phyloP scores from a whole-genome alignment of 2,888 invertebrate species.

The Cerceris ruficornis region DNA sequence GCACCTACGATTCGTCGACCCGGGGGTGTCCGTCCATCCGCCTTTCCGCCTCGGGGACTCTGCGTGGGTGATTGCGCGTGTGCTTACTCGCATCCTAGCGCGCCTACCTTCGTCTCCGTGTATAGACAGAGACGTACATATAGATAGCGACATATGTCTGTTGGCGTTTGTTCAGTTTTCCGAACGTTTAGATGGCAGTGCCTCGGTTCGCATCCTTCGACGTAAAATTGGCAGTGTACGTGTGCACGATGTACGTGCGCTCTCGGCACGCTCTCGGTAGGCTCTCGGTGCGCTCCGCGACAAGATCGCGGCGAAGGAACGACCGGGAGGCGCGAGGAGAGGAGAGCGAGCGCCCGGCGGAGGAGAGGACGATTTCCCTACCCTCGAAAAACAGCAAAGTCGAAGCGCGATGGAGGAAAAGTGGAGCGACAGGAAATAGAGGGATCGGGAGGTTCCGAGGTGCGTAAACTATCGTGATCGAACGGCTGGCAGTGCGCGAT shows the following conservation, averaged over 20 bases:
- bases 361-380: background rate
- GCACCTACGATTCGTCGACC: conserved; percentile 7
- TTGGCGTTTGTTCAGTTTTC: conserved; percentile 19
- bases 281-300: background rate
- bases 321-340: background rate
- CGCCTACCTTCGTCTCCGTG: background rate
- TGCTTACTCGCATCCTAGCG: background rate
- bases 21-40: background rate
- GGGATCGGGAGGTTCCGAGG: background rate
- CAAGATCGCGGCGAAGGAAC: background rate
- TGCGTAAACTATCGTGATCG: no score
- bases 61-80: background rate
- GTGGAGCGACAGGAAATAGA: background rate
- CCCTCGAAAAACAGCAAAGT: background rate
- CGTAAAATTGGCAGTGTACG: conserved; percentile 44
- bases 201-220: conserved; percentile 41
- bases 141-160: conserved; percentile 8
- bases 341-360: background rate
- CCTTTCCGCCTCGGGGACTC: background rate
- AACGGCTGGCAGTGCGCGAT: conserved; percentile 55
- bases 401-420: background rate
- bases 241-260: conserved; percentile 17
- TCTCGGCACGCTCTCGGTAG: conserved; percentile 7
- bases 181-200: conserved; percentile 55
- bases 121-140: conserved; percentile 21